Evolutionary conservation across 1,140 invertebrate species (phyloP).

Genomic region (Branchinecta lynchi): DNA sequence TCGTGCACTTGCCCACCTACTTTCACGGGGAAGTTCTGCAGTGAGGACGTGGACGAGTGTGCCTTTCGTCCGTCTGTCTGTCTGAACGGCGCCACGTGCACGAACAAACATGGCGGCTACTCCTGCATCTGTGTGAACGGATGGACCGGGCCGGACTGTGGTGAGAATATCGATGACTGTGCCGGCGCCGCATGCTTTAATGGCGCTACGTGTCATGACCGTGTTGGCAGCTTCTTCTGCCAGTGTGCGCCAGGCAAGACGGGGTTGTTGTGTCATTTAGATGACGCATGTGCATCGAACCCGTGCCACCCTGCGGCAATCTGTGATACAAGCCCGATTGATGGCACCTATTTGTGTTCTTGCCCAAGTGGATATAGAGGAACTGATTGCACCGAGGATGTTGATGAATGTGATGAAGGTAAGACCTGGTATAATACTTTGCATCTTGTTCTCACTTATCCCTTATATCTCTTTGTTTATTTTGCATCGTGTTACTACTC

Average conservation of each 20-base stretch:
- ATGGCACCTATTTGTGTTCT: conserved; percentile 81
- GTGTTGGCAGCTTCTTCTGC: conserved; percentile 86
- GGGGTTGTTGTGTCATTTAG: conserved; percentile 79
- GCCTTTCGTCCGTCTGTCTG: conserved; percentile 52
- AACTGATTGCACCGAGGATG: conserved; percentile 76
- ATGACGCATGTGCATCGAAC: conserved; percentile 91
- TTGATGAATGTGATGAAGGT: conserved; percentile 91
- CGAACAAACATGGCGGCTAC: conserved; percentile 72
- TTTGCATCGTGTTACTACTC: too few species aligned
- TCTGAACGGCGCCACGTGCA: conserved; percentile 87
- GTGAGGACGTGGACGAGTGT: conserved; percentile 36
- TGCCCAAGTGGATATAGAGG: conserved; percentile 83
- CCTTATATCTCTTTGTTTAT: too few species aligned
- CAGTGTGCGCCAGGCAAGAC: conserved; percentile 89
- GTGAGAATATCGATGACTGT: conserved; percentile 85
- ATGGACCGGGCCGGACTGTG: conserved; percentile 79
- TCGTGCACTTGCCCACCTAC: conserved; percentile 71
- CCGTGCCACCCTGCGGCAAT: conserved; percentile 84
- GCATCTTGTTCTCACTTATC: too few species aligned
- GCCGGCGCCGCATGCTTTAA: conserved; percentile 84
- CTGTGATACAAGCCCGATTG: conserved; percentile 88
- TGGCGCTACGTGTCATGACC: conserved; percentile 87
- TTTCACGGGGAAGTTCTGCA: conserved; percentile 64
- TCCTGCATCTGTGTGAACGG: conserved; percentile 93
- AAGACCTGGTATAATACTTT: conserved; percentile 23